Evolutionary conservation across 2,888 invertebrate species (phyloP).

Genomic region (Parascotia fuliginaria): DNA sequence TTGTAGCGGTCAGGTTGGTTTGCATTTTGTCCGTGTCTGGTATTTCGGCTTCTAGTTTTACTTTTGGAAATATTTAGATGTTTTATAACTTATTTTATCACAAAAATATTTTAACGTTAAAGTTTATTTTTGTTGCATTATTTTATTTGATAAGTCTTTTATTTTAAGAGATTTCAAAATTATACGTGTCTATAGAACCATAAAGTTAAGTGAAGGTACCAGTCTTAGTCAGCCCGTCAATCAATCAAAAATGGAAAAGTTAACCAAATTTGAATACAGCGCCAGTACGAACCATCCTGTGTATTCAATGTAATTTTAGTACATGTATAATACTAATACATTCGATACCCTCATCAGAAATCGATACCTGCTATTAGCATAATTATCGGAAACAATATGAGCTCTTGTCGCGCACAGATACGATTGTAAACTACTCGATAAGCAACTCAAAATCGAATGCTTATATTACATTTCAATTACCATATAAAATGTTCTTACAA

Average conservation of each 20-base stretch:
- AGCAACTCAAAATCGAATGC: slow-evolving; percentile 73
- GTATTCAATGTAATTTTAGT: slow-evolving; percentile 33
- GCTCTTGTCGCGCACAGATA: slow-evolving; percentile 52
- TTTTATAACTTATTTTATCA: background rate
- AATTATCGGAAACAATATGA: slow-evolving; percentile 63
- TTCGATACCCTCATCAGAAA: slow-evolving; percentile 70
- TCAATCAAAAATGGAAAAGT: too few relatives aligned
- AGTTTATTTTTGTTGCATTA: too few relatives aligned
- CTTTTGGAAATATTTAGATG: background rate
- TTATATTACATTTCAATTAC: slow-evolving; percentile 84
- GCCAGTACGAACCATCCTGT: too few relatives aligned
- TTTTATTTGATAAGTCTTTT: too few relatives aligned
- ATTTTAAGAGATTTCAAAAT: too few relatives aligned
- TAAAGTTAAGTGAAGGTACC: too few relatives aligned
- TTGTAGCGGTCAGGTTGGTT: slow-evolving; percentile 42
- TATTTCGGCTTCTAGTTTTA: slow-evolving; percentile 28
- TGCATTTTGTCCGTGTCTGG: slow-evolving; percentile 24
- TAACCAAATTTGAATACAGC: too few relatives aligned
- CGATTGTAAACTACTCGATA: slow-evolving; percentile 70
- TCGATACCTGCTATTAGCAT: slow-evolving; percentile 63
- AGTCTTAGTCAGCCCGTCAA: too few relatives aligned
- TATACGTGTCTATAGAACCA: too few relatives aligned
- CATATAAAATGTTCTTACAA: slow-evolving; percentile 80
- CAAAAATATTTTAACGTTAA: too few relatives aligned
- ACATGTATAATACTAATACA: slow-evolving; percentile 39